Percentiles rank a stretch among this genome's conserved stretches.
These are phyloP conservation scores for Micromys minutus DNA, from an alignment of 2,113 vertebrate genomes.

Conservation along the genomic window DNA sequence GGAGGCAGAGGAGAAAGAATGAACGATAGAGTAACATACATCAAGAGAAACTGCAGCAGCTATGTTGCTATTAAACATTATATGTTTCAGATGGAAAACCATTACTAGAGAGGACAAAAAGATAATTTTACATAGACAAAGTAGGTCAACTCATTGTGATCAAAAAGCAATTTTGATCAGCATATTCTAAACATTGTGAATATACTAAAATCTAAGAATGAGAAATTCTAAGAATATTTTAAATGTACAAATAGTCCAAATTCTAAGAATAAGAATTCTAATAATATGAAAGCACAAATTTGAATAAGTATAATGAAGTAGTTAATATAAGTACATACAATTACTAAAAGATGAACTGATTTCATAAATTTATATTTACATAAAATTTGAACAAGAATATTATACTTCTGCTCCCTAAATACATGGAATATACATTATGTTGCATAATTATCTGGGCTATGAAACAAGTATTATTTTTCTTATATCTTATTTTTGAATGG, in stretches of 20 bases:
- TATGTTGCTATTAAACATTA: background rate
- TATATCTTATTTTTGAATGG: background rate
- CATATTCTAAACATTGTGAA: background rate
- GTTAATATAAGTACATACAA: background rate
- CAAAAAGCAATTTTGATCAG: background rate
- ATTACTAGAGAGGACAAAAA: background rate
- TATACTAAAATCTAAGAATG: background rate
- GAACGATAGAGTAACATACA: background rate
- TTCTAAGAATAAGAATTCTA: background rate
- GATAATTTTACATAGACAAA: background rate
- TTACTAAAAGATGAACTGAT: background rate
- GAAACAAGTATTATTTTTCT: background rate
- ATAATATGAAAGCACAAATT: background rate
- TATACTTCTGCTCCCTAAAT: background rate
- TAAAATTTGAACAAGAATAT: background rate
- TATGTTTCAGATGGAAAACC: background rate
- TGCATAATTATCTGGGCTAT: background rate
- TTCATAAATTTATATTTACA: background rate
- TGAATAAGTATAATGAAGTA: background rate
- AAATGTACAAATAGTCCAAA: background rate
- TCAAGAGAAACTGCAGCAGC: background rate
- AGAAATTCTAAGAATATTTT: background rate
- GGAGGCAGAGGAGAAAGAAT: background rate
- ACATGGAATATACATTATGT: background rate
- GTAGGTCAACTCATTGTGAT: background rate